Percentiles rank a stretch among this genome's conserved stretches.
Conservation (phyloP, 2,888 invertebrate species). For the Sthenelais limicola region DNA sequence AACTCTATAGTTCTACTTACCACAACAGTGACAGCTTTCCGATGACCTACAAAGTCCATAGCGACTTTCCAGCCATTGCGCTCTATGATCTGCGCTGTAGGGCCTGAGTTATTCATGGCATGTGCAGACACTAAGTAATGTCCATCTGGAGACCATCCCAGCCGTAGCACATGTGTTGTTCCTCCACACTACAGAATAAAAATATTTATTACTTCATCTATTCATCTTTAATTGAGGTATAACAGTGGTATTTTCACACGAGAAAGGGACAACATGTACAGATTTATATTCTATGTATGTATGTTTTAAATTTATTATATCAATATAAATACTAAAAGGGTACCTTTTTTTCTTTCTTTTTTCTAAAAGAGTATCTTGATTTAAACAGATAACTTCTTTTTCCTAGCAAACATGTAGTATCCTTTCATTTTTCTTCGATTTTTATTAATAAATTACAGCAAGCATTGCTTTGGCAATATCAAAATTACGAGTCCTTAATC, state of each 20-base stretch:
- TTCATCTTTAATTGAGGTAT: neutral
- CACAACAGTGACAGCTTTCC: slow-evolving; percentile 97
- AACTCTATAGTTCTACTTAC: too few relatives aligned
- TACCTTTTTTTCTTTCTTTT: too few relatives aligned
- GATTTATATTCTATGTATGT: too few relatives aligned
- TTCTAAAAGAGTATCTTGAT: too few relatives aligned
- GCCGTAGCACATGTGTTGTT: slow-evolving; percentile 91
- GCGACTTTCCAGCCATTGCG: slow-evolving; percentile 89
- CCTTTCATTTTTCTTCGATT: too few relatives aligned
- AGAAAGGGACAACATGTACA: neutral
- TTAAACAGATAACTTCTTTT: too few relatives aligned
- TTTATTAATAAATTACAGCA: too few relatives aligned
- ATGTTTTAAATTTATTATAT: too few relatives aligned
- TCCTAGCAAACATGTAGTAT: too few relatives aligned
- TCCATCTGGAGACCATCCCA: slow-evolving; percentile 98
- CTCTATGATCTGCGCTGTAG: slow-evolving; percentile 94
- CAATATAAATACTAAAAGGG: too few relatives aligned
- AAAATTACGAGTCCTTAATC: too few relatives aligned
- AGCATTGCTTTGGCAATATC: too few relatives aligned
- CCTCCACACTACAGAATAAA: slow-evolving; percentile 75
- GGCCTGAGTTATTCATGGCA: slow-evolving; percentile 98
- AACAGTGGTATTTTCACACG: neutral
- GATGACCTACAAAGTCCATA: slow-evolving; percentile 97
- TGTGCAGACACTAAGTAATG: slow-evolving; percentile 97
- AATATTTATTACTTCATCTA: neutral